phyloP scores from a whole-genome alignment of 2,888 invertebrate genomes.

The Rhopalosiphum nymphaeae region DNA sequence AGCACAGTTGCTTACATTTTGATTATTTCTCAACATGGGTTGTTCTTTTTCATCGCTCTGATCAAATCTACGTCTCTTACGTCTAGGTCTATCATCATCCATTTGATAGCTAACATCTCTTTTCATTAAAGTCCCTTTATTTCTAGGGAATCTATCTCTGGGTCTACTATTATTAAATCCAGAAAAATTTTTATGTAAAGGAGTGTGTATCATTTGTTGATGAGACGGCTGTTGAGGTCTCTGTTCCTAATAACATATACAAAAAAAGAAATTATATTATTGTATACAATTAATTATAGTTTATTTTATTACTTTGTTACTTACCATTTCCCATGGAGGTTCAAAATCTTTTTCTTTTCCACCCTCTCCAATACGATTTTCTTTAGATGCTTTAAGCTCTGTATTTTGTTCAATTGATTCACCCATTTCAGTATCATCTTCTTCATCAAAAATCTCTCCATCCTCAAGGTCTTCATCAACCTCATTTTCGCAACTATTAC shows the following conservation, averaged over 20 bases:
- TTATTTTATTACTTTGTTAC: not conserved
- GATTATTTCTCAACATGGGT: conserved; percentile 37
- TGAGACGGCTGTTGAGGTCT: not conserved
- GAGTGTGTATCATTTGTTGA: conserved; percentile 26
- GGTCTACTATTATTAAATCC: conserved; percentile 55
- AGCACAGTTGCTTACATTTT: conserved; percentile 37
- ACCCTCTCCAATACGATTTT: conserved; percentile 23
- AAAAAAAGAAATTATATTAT: not conserved
- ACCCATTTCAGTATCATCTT: conserved; percentile 71
- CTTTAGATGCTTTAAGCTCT: conserved; percentile 44
- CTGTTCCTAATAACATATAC: conserved; percentile 16
- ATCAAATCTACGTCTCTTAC: conserved; percentile 61
- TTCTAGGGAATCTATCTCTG: conserved; percentile 51
- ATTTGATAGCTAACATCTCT: conserved; percentile 46
- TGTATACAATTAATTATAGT: not conserved
- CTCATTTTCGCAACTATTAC: conserved; percentile 58
- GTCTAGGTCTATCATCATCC: conserved; percentile 62
- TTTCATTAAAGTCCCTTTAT: conserved; percentile 52
- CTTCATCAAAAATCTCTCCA: conserved; percentile 85
- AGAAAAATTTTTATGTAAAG: conserved; percentile 35
- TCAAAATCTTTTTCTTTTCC: conserved; percentile 56
- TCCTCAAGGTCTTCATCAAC: conserved; percentile 82
- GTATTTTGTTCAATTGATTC: conserved; percentile 44
- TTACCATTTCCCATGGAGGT: conserved; percentile 52
- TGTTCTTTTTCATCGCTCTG: conserved; percentile 52